Conservation (phyloP, 2,797 vertebrate genomes). For the Triplophysa yarkandensis region DNA sequence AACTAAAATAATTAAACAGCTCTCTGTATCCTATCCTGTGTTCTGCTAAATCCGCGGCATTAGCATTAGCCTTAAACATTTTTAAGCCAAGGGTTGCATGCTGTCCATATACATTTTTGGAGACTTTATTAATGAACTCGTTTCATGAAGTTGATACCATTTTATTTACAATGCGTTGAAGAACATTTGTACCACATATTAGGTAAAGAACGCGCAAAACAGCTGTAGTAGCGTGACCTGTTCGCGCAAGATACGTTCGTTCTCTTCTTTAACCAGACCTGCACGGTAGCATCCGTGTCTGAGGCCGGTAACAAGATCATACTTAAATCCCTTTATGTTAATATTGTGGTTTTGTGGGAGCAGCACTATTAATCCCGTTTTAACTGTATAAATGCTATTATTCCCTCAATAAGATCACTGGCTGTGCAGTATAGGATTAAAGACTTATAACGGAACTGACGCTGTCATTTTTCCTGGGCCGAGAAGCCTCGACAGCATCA, state of each 20-base stretch:
- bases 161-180: too few relatives aligned
- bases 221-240: background rate
- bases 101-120: too few relatives aligned
- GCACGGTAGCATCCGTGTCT: conserved; percentile 45
- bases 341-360: conserved; percentile 77
- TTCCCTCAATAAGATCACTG: conserved; percentile 84
- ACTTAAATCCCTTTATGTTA: conserved; percentile 83
- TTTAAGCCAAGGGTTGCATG: too few relatives aligned
- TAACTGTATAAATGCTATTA: conserved; percentile 82
- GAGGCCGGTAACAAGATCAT: conserved; percentile 70
- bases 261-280: conserved; percentile 1
- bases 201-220: background rate
- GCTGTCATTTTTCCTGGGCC: conserved; percentile 75
- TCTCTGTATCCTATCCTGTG: too few relatives aligned
- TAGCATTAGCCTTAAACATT: too few relatives aligned
- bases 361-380: conserved; percentile 83
- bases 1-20: too few relatives aligned
- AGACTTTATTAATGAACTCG: too few relatives aligned
- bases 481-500: conserved; percentile 53
- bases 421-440: conserved; percentile 83
- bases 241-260: background rate
- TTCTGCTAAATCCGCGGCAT: too few relatives aligned
- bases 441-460: conserved; percentile 82
- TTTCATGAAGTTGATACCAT: too few relatives aligned
- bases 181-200: too few relatives aligned